Evolutionary conservation across 2,888 invertebrate species (phyloP), one percentile per base, ranked within the genome.

Genomic region (Calliopum simillimum): DNA sequence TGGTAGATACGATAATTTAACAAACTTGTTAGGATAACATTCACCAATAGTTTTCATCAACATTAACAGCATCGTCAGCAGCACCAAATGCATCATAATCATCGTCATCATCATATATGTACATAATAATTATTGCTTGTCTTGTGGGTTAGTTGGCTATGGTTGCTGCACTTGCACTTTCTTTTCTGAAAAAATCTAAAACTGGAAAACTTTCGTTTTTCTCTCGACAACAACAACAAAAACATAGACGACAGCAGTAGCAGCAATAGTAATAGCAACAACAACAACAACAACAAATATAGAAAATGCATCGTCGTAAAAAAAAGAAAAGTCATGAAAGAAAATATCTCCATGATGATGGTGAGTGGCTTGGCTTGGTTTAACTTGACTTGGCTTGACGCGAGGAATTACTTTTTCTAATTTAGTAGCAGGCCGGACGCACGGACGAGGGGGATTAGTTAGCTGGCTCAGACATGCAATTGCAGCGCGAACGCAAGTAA

Each of bases 191-290:
- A 66, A 25, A 25, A 53, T 25, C 6, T 6, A 25, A 71, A 41
- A 66, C 80, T 82, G 82, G 83, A 82, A 83, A 83, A 84, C 84
- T 83, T 83, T 84, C 84, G 82, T 82, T 83, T 83, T 83, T 83
- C 84, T 81, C 81, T 71, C 79, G 76, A 75, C 73, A 72, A 73
- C 76, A 81, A 78, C 76, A 80, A 78, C 81, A 79, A 33, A 33
- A 33, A 8, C 33, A 33, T 33, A 33, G 33, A 33, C 33, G 33
- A 80, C 78, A 76, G 79, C 80, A 79, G 77, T 79, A 79, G 78
- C 70, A 65, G 13, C 69, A n/a, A n/a, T n/a, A n/a, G n/a, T n/a
- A n/a, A n/a, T n/a, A 59, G 25, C 70, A 65, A 14, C 46, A 66
- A 51, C 47, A 55, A 72, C 68, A 63, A 70, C 49, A 68, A 68